Evolutionary conservation across 1,140 invertebrate genomes (phyloP).

Genomic region (Psix sp.): DNA sequence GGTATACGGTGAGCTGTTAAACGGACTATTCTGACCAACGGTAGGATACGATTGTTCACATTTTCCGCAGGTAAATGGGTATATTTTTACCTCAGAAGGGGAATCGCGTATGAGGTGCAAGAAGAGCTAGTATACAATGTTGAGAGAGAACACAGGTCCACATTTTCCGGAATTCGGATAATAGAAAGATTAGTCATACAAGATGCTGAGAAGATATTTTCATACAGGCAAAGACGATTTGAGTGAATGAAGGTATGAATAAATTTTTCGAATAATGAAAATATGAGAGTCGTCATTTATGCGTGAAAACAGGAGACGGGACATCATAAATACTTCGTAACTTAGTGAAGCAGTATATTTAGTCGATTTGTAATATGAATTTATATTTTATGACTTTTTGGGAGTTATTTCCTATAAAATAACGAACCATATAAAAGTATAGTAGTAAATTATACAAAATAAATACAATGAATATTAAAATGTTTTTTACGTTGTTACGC

Average conservation of each 20-base stretch:
- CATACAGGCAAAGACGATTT: conserved; percentile 15
- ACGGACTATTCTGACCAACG: too few relatives aligned
- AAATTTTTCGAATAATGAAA: conserved; percentile 23
- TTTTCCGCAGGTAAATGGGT: conserved; percentile 11
- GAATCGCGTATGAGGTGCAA: conserved; percentile 17
- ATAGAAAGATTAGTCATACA: conserved; percentile 43
- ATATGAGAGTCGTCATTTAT: conserved; percentile 18
- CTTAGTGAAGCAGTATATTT: neutral
- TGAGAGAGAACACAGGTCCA: conserved; percentile 5
- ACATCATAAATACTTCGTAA: neutral
- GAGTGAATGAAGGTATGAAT: conserved; percentile 10
- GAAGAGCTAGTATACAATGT: conserved; percentile 18
- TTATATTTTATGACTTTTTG: too few relatives aligned
- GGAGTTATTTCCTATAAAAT: too few relatives aligned
- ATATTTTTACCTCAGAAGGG: neutral
- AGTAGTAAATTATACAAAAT: too few relatives aligned
- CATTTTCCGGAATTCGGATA: conserved; percentile 30
- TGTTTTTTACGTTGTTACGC: too few relatives aligned
- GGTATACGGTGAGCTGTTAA: too few relatives aligned
- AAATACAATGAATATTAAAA: too few relatives aligned
- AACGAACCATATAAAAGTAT: too few relatives aligned
- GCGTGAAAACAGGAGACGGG: conserved; percentile 12
- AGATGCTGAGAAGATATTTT: conserved; percentile 18
- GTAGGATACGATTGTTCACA: neutral
- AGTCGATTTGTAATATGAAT: too few relatives aligned